These are phyloP conservation scores for Vombatus ursinus DNA, from an alignment of 2,113 vertebrate species.

Conservation along the genomic window DNA sequence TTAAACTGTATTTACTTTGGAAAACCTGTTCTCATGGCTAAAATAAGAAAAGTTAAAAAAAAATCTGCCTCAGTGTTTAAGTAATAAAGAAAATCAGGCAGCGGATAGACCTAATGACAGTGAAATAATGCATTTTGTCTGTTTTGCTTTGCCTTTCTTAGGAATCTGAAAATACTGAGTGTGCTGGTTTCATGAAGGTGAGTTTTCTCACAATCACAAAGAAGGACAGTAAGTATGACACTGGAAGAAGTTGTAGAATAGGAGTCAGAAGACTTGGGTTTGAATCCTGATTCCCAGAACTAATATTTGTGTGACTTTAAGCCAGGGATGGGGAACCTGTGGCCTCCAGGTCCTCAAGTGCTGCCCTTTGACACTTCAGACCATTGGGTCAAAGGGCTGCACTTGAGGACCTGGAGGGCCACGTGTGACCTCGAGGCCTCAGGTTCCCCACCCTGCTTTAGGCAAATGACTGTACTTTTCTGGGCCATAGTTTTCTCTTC, in stretches of 20 bases:
- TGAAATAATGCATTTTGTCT: neutral
- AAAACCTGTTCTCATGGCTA: neutral
- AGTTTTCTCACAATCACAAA: neutral
- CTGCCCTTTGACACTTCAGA: no score
- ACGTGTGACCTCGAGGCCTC: no score
- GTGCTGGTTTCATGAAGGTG: neutral
- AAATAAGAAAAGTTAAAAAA: constrained; percentile 6
- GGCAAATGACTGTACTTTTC: neutral
- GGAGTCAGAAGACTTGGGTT: neutral
- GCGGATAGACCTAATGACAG: neutral
- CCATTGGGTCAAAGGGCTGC: no score
- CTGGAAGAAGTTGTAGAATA: neutral
- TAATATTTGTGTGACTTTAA: neutral
- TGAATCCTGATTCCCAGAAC: neutral
- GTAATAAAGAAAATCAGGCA: neutral
- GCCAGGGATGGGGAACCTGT: no score
- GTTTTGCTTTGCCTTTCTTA: neutral
- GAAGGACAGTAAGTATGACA: neutral
- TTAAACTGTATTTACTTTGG: neutral
- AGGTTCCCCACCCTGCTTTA: neutral
- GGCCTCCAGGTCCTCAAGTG: no score
- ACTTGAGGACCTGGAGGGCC: no score
- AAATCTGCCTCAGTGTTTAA: neutral
- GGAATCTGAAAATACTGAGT: neutral
- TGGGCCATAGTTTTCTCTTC: neutral